phyloP scores from a whole-genome alignment of 2,888 invertebrate genomes.

The Drosophila rellima region DNA sequence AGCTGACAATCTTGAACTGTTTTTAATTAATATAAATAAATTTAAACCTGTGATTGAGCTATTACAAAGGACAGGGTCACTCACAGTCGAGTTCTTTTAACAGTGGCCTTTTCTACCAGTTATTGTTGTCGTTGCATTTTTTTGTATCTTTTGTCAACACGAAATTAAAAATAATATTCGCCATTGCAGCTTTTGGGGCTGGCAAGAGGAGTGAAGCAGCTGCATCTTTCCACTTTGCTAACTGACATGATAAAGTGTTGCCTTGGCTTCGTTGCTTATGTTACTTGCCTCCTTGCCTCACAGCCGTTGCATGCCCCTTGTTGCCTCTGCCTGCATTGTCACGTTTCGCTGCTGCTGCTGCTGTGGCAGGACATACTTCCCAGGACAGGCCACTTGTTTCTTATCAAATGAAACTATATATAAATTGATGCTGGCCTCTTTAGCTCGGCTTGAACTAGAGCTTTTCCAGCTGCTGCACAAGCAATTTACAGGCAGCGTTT shows the following conservation, averaged over 20 bases:
- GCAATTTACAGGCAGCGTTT: constrained; percentile 64
- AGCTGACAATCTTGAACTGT: too few relatives aligned
- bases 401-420: constrained; percentile 75
- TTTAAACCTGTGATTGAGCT: too few relatives aligned
- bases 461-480: constrained; percentile 64
- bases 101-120: neutral
- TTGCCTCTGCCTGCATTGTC: constrained; percentile 63
- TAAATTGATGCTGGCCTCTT: constrained; percentile 58
- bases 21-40: too few relatives aligned
- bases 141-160: constrained; percentile 24
- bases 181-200: constrained; percentile 26
- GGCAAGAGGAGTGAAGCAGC: constrained; percentile 8
- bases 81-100: neutral
- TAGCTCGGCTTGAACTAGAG: constrained; percentile 8
- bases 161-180: constrained; percentile 65
- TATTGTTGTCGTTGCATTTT: constrained; percentile 4
- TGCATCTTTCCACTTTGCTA: constrained; percentile 64
- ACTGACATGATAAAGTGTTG: constrained; percentile 79
- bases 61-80: neutral
- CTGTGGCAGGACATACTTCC: constrained; percentile 22
- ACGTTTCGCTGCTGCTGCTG: constrained; percentile 60
- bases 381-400: constrained; percentile 66
- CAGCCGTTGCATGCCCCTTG: neutral
- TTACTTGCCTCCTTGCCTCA: constrained; percentile 9
- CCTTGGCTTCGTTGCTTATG: constrained; percentile 72